These are phyloP conservation scores for Drosophila paracracens DNA, from an alignment of 2,888 invertebrate species.

Conservation along the genomic window DNA sequence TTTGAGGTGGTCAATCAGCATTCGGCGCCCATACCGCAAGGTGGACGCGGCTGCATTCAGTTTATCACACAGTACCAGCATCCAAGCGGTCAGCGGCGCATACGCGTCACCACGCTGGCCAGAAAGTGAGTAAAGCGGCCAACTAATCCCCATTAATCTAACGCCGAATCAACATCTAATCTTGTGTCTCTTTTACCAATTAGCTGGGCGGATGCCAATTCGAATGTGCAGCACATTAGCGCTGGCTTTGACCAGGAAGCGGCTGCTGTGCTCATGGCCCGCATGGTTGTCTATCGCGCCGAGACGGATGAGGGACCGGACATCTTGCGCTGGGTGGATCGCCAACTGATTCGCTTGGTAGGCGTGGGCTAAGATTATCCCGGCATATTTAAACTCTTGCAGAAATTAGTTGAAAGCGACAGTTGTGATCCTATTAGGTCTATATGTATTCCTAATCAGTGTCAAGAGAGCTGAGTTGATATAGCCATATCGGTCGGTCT, in stretches of 20 bases:
- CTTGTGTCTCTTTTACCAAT: neutral
- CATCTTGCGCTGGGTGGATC: conserved; percentile 98
- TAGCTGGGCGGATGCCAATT: conserved; percentile 97
- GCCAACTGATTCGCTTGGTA: conserved; percentile 98
- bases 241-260: conserved; percentile 99
- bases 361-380: conserved; percentile 42
- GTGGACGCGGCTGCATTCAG: conserved; percentile 98
- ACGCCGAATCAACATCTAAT: neutral
- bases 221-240: conserved; percentile 95
- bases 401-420: neutral
- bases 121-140: conserved; percentile 89
- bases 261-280: conserved; percentile 98
- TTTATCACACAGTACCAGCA: conserved; percentile 99
- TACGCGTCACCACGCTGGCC: conserved; percentile 98
- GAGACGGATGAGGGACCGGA: conserved; percentile 98
- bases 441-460: neutral
- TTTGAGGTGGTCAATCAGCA: conserved; percentile 99
- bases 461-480: neutral
- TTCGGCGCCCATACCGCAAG: conserved; percentile 96
- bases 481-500: neutral
- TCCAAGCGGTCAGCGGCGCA: conserved; percentile 96
- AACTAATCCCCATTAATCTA: neutral
- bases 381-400: neutral
- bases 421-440: neutral
- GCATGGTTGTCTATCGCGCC: conserved; percentile 97